These are phyloP conservation scores for Acanthosepion pharaonis DNA, from an alignment of 2,888 invertebrate genomes.

Conservation along the genomic window DNA sequence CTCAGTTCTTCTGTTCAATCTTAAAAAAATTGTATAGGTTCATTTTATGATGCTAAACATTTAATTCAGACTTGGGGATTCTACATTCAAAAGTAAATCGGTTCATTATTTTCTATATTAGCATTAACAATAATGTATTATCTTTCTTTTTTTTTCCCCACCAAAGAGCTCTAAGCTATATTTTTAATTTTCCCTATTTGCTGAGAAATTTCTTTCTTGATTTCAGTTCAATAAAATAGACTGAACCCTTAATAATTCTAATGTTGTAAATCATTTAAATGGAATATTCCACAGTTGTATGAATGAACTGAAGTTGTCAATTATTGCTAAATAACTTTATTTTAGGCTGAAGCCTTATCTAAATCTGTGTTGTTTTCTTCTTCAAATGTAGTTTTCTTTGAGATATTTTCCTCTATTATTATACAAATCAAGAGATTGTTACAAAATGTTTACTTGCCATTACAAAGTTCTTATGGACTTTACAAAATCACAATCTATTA, in stretches of 20 bases:
- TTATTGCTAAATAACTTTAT: constrained; percentile 4
- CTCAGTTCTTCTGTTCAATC: not conserved
- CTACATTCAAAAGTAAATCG: not conserved
- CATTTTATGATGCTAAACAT: not conserved
- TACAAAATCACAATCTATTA: not conserved
- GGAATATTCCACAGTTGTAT: not conserved
- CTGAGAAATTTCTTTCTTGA: not conserved
- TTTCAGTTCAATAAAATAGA: not conserved
- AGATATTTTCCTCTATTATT: not conserved
- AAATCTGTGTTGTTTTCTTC: not conserved
- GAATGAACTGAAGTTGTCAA: not conserved
- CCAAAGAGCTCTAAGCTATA: not conserved
- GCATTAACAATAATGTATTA: not conserved
- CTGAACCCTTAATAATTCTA: not conserved
- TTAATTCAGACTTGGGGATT: not conserved
- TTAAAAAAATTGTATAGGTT: not conserved
- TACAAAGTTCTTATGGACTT: not conserved
- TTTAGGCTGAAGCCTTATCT: not conserved
- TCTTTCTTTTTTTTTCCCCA: not conserved
- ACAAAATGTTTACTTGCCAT: not conserved
- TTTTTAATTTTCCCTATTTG: not conserved
- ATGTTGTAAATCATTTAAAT: not conserved
- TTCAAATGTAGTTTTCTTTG: not conserved
- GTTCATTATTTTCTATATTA: not conserved
- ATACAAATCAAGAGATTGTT: not conserved